These are phyloP conservation scores for Sipha flava DNA, from an alignment of 1,140 invertebrate species.

Conservation along the genomic window DNA sequence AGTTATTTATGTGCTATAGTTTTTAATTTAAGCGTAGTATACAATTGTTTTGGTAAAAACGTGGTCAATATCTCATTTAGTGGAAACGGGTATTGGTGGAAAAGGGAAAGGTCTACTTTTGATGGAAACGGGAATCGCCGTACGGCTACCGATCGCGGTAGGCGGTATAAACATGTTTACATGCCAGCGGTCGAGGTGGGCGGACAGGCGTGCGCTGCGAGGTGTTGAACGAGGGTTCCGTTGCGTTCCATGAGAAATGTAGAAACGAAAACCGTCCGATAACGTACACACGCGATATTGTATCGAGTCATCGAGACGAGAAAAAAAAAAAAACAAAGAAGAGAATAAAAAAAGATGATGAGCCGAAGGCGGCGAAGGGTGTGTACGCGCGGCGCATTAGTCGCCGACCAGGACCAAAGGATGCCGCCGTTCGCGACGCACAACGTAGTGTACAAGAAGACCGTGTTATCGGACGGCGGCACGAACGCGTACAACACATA, in stretches of 20 bases:
- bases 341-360: not conserved
- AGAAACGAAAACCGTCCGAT: not conserved
- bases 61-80: too few species aligned
- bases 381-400: constrained; percentile 1
- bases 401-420: constrained; percentile 3
- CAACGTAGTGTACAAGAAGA: not conserved
- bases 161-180: constrained; percentile 22
- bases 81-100: too few species aligned
- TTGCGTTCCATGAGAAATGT: not conserved
- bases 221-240: too few species aligned
- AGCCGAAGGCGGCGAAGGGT: not conserved
- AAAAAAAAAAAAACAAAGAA: not conserved
- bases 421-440: constrained; percentile 1
- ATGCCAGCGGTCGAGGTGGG: not conserved
- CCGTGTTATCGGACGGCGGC: too few species aligned
- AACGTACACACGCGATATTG: too few species aligned
- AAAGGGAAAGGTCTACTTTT: too few species aligned
- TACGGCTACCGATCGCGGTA: not conserved
- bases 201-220: not conserved
- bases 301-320: constrained; percentile 12
- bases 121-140: too few species aligned
- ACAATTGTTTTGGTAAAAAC: too few species aligned
- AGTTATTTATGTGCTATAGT: too few species aligned
- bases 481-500: too few species aligned
- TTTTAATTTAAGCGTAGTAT: too few species aligned